Percentiles rank a stretch among this genome's conserved stretches.
Evolutionary conservation across 2,797 vertebrate genomes (phyloP).

Genomic region (Propithecus perrieri): DNA sequence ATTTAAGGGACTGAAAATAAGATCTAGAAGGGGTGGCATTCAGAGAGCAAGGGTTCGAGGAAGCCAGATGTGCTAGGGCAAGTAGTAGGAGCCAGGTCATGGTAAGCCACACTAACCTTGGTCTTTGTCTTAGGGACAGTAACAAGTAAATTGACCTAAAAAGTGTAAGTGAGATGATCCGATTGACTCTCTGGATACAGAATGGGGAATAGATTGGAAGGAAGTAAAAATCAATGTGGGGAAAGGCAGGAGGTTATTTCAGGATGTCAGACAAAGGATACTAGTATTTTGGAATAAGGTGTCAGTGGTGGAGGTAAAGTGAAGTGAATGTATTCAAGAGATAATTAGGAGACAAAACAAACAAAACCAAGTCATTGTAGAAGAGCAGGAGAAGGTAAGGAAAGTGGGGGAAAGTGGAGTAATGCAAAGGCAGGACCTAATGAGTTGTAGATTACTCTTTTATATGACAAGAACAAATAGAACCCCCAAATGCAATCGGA

Average conservation of each 20-base stretch:
- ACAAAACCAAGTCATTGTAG: not conserved
- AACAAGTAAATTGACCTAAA: not conserved
- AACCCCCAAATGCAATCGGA: not conserved
- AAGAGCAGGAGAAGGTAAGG: not conserved
- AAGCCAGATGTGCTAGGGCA: not conserved
- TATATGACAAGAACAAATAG: not conserved
- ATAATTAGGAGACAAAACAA: not conserved
- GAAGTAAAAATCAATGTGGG: not conserved
- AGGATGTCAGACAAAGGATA: not conserved
- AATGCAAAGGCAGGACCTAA: not conserved
- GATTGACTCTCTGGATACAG: not conserved
- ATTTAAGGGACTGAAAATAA: not conserved
- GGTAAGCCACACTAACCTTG: too few species aligned
- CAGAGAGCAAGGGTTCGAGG: not conserved
- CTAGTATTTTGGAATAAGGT: not conserved
- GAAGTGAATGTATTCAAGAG: not conserved
- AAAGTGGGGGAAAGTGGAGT: rapidly evolving
- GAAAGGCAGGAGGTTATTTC: not conserved
- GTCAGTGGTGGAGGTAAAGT: not conserved
- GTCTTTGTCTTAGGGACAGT: not conserved
- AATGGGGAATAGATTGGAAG: not conserved
- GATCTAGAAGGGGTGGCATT: not conserved
- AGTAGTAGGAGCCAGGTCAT: not conserved
- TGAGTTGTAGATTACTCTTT: not conserved
- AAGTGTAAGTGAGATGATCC: not conserved